A percentile compares a stretch with the other conserved stretches of the same genome.
Evolutionary conservation across 2,888 invertebrate species (phyloP).

Genomic region (Idaea biselata): DNA sequence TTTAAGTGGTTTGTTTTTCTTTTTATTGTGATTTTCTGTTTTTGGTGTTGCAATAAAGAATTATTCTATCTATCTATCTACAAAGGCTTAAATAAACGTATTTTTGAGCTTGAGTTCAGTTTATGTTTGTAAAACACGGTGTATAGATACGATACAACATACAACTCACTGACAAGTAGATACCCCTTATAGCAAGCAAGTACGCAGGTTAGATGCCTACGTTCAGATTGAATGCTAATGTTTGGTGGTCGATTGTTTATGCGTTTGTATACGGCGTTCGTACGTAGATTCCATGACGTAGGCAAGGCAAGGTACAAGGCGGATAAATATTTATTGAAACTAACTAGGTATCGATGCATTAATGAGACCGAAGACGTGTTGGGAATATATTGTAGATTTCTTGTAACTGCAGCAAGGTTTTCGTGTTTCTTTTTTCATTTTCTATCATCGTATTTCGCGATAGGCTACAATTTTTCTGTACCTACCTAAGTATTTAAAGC

Average conservation of each 20-base stretch:
- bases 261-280: conserved; percentile 19
- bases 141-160: not conserved
- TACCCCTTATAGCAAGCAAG: not conserved
- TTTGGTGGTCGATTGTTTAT: conserved; percentile 32
- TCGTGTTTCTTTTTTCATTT: no score
- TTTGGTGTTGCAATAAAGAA: no score
- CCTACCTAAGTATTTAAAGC: no score
- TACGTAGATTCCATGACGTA: conserved; percentile 31
- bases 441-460: no score
- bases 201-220: conserved; percentile 20
- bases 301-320: conserved; percentile 8
- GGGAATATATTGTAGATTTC: not conserved
- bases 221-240: conserved; percentile 20
- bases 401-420: no score
- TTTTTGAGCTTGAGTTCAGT: no score
- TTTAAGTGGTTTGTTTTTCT: no score
- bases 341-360: conserved; percentile 11
- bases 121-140: not conserved
- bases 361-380: conserved; percentile 5
- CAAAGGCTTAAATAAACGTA: no score
- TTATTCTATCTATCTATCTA: no score
- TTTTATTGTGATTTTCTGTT: no score
- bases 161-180: not conserved
- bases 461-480: no score
- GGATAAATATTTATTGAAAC: conserved; percentile 22